Conservation (phyloP, 1,140 invertebrate genomes). For the Anastrepha ludens region DNA sequence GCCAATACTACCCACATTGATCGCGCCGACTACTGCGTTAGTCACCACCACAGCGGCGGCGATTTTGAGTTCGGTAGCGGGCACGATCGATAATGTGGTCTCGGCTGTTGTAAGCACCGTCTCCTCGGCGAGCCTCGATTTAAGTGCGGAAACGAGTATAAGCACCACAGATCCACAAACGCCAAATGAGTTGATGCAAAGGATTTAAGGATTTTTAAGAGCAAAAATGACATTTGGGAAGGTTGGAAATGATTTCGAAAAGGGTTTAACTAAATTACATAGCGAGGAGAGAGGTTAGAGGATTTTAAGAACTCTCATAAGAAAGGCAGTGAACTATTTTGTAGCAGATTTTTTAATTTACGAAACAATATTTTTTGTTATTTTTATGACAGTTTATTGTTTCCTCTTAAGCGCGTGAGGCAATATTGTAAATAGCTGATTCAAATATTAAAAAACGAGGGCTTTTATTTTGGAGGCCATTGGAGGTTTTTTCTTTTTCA, state of each 20-base stretch:
- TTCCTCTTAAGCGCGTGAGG: neutral
- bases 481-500: neutral
- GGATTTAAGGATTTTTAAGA: conserved; percentile 71
- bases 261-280: neutral
- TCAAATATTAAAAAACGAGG: neutral
- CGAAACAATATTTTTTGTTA: neutral
- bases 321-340: neutral
- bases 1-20: conserved; percentile 29
- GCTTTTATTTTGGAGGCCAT: neutral
- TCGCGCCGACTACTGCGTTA: conserved; percentile 62
- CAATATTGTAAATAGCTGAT: conserved; percentile 23
- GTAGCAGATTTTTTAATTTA: neutral
- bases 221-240: neutral
- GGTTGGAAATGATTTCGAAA: neutral
- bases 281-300: neutral
- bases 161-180: conserved; percentile 71
- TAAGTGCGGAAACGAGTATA: conserved; percentile 63
- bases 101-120: conserved; percentile 66
- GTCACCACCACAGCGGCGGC: conserved; percentile 68
- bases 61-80: conserved; percentile 63
- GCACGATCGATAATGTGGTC: conserved; percentile 63
- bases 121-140: conserved; percentile 66
- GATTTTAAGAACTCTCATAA: neutral
- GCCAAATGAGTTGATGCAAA: conserved; percentile 65
- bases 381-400: neutral